These are phyloP conservation scores for Laspeyria flexula DNA, from an alignment of 2,888 invertebrate genomes.

Conservation along the genomic window DNA sequence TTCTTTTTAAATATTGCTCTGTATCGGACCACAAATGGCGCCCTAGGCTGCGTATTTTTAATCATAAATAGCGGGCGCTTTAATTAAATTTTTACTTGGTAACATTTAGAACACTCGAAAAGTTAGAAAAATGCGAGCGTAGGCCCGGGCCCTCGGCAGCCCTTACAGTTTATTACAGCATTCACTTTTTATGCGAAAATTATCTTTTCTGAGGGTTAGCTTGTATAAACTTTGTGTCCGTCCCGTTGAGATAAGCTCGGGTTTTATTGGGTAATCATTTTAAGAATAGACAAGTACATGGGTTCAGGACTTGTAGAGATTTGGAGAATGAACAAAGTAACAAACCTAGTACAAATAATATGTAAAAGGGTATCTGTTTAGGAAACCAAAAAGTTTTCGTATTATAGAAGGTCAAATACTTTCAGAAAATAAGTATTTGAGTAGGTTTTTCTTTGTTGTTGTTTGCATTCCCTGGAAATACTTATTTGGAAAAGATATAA, in stretches of 20 bases:
- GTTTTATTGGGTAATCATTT: slow-evolving; percentile 27
- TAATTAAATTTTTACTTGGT: slow-evolving; percentile 33
- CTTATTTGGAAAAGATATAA: no score
- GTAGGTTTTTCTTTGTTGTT: no score
- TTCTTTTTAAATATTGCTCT: not conserved
- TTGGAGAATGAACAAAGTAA: no score
- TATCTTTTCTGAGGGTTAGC: slow-evolving; percentile 38
- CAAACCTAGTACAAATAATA: no score
- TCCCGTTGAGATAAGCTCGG: slow-evolving; percentile 25
- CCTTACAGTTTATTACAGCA: slow-evolving; percentile 38
- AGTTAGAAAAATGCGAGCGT: slow-evolving; percentile 26
- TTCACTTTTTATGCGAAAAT: slow-evolving; percentile 44
- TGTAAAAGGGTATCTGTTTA: no score
- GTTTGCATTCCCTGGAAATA: no score
- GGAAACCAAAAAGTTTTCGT: no score
- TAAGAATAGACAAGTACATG: slow-evolving; percentile 8
- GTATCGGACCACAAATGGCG: slow-evolving; percentile 4
- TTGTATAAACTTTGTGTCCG: slow-evolving; percentile 26
- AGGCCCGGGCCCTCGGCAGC: slow-evolving; percentile 12
- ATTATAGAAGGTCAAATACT: no score
- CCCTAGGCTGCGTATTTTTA: slow-evolving; percentile 7
- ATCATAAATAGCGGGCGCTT: slow-evolving; percentile 15
- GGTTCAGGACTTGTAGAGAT: not conserved
- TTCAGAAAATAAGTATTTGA: no score
- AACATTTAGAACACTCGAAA: slow-evolving; percentile 25